phyloP scores from a whole-genome alignment of 1,140 invertebrate species.

The Anoplolepis gracilipes region DNA sequence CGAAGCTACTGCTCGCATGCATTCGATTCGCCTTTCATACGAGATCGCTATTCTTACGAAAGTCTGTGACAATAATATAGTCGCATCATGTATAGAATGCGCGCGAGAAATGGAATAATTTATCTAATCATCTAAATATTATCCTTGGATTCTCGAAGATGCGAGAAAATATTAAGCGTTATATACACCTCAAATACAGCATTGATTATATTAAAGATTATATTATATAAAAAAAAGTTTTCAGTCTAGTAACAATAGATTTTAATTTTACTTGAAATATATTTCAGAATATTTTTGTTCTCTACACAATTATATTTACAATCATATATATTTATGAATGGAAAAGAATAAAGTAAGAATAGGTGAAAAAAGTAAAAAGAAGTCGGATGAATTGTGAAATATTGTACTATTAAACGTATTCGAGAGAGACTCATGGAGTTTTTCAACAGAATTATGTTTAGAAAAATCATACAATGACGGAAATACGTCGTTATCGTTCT shows the following conservation, averaged over 20 bases:
- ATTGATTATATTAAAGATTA: background rate
- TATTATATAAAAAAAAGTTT: no score
- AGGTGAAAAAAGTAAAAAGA: background rate
- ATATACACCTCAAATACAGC: background rate
- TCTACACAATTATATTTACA: background rate
- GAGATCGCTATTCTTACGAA: background rate
- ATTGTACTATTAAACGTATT: background rate
- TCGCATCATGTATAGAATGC: background rate
- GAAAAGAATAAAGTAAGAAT: background rate
- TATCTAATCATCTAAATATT: background rate
- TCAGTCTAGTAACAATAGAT: background rate
- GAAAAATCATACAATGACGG: background rate
- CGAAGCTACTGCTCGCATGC: slow-evolving; percentile 1
- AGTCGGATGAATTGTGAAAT: background rate
- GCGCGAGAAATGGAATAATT: background rate
- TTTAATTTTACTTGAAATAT: background rate
- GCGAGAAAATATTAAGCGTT: background rate
- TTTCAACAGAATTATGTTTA: background rate
- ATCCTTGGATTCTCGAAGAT: background rate
- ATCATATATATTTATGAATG: background rate
- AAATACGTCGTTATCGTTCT: slow-evolving; percentile 28
- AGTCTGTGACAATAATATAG: background rate
- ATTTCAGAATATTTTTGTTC: background rate
- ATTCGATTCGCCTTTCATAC: slow-evolving; percentile 36
- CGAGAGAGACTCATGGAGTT: background rate